phyloP scores from a whole-genome alignment of 2,888 invertebrate species.

The Linnaemya vulpina region DNA sequence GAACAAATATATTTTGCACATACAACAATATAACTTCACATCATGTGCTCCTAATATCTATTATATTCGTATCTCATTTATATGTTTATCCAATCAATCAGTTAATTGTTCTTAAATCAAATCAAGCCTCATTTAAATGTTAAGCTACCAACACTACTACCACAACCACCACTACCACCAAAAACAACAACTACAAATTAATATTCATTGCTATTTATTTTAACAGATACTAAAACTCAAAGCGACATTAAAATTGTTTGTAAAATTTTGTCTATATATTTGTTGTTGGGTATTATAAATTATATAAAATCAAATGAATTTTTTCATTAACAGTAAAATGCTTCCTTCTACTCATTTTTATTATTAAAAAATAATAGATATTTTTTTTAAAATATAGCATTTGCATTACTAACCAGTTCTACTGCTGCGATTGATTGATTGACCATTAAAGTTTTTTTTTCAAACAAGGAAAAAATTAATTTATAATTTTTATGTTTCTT shows the following conservation, averaged over 20 bases:
- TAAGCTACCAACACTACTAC: slow-evolving; percentile 26
- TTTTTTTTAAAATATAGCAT: slow-evolving; percentile 52
- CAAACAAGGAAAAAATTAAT: slow-evolving; percentile 51
- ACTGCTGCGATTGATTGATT: slow-evolving; percentile 34
- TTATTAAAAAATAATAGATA: slow-evolving; percentile 17
- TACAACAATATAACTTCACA: slow-evolving; percentile 31
- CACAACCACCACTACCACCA: background rate
- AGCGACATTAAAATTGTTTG: slow-evolving; percentile 40
- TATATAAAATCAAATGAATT: slow-evolving; percentile 15
- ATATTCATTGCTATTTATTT: slow-evolving; percentile 11
- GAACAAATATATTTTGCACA: slow-evolving; percentile 29
- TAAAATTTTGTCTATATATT: slow-evolving; percentile 62
- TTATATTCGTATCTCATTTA: slow-evolving; percentile 51
- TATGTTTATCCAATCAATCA: slow-evolving; percentile 42
- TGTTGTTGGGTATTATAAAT: slow-evolving; percentile 59
- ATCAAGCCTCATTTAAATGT: slow-evolving; percentile 57
- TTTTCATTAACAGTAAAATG: slow-evolving; percentile 60
- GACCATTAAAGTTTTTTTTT: slow-evolving; percentile 22
- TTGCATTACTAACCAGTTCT: slow-evolving; percentile 38
- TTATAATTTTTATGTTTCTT: slow-evolving; percentile 68
- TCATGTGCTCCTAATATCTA: slow-evolving; percentile 44
- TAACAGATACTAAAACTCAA: slow-evolving; percentile 33
- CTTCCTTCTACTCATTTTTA: slow-evolving; percentile 58
- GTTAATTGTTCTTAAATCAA: slow-evolving; percentile 26
- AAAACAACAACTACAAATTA: background rate